These are phyloP conservation scores for Zeuzera pyrina DNA, from an alignment of 2,888 invertebrate genomes.

Conservation along the genomic window DNA sequence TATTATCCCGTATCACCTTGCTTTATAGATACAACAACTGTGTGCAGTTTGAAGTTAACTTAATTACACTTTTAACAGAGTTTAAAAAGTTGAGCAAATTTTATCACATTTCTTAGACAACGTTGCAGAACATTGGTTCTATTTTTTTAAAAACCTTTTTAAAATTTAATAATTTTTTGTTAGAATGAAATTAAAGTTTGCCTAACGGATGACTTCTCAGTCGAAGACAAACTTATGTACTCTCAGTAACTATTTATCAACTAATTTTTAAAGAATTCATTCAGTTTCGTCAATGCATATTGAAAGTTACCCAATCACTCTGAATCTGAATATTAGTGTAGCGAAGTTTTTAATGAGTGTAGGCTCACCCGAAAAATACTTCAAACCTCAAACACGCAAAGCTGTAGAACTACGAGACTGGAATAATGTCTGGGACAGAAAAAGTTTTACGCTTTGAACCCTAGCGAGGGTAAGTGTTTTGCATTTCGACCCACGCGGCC, in stretches of 20 bases:
- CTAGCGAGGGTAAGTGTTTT: slow-evolving; percentile 67
- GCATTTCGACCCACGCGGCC: slow-evolving; percentile 59
- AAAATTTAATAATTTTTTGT: too few relatives aligned
- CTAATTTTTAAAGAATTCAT: too few relatives aligned
- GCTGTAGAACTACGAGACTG: slow-evolving; percentile 65
- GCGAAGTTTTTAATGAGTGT: slow-evolving; percentile 62
- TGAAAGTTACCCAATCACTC: slow-evolving; percentile 51
- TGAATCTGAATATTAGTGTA: slow-evolving; percentile 51
- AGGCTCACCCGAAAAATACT: slow-evolving; percentile 58
- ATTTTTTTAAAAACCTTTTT: not conserved
- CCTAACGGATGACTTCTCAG: too few relatives aligned
- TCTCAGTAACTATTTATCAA: too few relatives aligned
- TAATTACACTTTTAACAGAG: slow-evolving; percentile 27
- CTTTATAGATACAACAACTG: slow-evolving; percentile 7
- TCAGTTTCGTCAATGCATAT: slow-evolving; percentile 30
- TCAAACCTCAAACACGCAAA: slow-evolving; percentile 65
- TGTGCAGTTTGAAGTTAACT: slow-evolving; percentile 24
- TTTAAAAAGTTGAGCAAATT: slow-evolving; percentile 17
- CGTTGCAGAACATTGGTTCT: not conserved
- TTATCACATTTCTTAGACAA: slow-evolving; percentile 12
- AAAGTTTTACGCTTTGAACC: slow-evolving; percentile 68
- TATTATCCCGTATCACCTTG: too few relatives aligned
- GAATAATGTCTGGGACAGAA: slow-evolving; percentile 68
- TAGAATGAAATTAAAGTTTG: too few relatives aligned
- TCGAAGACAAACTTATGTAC: too few relatives aligned